Base-by-base conservation (phyloP, 2,113 vertebrate species). In the Tautogolabrus adspersus region DNA sequence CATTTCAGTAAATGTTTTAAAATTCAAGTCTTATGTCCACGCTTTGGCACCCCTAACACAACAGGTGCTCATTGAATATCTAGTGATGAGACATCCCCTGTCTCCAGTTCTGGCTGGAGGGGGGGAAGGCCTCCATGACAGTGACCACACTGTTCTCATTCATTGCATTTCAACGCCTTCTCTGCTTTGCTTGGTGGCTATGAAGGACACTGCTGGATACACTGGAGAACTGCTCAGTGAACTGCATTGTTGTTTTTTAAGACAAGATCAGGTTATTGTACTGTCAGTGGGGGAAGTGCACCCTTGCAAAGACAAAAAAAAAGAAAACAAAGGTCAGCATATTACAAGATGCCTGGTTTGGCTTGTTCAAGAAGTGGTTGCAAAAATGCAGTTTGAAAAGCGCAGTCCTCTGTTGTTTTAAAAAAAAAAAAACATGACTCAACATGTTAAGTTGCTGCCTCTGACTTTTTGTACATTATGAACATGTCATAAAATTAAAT, bases 61-160 rank as follows among this genome's bases (percentile, higher is more conserved):
- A 66, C 92, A 93, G 92, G 92, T 93, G 92, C 87, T 86, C 47
- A 69, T 73, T 91, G 88, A 93, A 91, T 89, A 79, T 88, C 84
- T 73, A 72, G 82, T 40, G 72, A 91, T 89, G 85, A 91, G 84
- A 86, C 89, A 11, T 87, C 58, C 82, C 58, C 77, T 89, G 72
- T 92, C 72, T 85, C 63, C 66, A 74, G 74, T 61, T 84, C 70
- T 90, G 90, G 88, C 85, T 16, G 34, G 22, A 38, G 49, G 57
- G 56, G 60, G 44, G 58, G 56, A 55, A 52, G 64, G 61, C 72
- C 60, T 75, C 64, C 15, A 62, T 26, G 38, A 87, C 89, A 87
- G 49, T 62, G 85, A 82, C 71, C 58, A 52, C 91, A 88, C 88
- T 91, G 92, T 82, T 85, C 81, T 74, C 91, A 89, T 91, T 91